These are phyloP conservation scores for Diaprepes abbreviatus DNA, from an alignment of 2,888 invertebrate genomes.

Conservation along the genomic window DNA sequence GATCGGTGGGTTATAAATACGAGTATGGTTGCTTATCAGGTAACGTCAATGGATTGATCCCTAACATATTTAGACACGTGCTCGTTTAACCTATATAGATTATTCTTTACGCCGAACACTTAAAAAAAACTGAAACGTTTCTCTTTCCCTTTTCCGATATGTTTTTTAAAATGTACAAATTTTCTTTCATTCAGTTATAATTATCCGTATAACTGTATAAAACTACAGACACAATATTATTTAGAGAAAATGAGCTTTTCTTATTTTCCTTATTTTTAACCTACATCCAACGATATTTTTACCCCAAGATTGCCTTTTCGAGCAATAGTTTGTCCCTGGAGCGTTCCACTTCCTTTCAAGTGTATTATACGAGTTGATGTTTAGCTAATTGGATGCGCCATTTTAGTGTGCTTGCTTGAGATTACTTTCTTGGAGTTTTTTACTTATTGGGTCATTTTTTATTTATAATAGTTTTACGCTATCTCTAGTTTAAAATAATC, in stretches of 20 bases:
- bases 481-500: neutral
- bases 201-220: no score
- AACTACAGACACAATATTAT: neutral
- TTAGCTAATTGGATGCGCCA: constrained; percentile 53
- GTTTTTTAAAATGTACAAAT: no score
- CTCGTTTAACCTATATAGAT: no score
- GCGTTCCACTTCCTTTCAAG: constrained; percentile 25
- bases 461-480: constrained; percentile 8
- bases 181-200: no score
- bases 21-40: no score
- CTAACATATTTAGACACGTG: no score
- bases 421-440: constrained; percentile 27
- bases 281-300: constrained; percentile 1
- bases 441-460: neutral
- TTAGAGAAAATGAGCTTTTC: neutral
- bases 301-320: constrained; percentile 19
- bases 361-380: constrained; percentile 53
- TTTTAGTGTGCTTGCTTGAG: constrained; percentile 28
- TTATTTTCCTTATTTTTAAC: constrained; percentile 4
- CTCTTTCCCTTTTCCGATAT: no score
- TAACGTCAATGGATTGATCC: no score
- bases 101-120: no score
- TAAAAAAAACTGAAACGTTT: no score
- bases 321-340: constrained; percentile 39
- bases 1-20: no score